Conservation (phyloP, 2,113 vertebrate species). For the Saimiri boliviensis region DNA sequence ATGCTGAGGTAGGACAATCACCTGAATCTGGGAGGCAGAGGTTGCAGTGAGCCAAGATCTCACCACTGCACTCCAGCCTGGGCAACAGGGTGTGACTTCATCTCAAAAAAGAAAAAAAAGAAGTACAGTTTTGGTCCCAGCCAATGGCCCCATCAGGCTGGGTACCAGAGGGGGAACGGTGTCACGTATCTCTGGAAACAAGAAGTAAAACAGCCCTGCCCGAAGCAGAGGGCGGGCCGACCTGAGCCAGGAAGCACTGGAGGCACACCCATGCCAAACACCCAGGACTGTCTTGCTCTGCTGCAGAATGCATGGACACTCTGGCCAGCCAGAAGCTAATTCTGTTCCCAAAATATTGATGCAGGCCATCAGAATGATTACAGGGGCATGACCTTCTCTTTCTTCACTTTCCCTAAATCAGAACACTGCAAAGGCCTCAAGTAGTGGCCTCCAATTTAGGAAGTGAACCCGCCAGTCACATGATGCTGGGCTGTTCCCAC, state of each 20-base stretch:
- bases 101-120: not conserved
- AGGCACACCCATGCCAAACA: not conserved
- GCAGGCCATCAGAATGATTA: not conserved
- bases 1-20: too few relatives aligned
- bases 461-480: conserved; percentile 14
- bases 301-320: not conserved
- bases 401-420: conserved; percentile 4
- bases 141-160: not conserved
- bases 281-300: not conserved
- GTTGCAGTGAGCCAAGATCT: too few relatives aligned
- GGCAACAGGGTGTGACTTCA: too few relatives aligned
- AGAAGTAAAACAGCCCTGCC: not conserved
- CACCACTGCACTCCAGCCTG: too few relatives aligned
- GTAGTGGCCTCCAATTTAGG: conserved; percentile 10
- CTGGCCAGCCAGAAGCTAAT: not conserved
- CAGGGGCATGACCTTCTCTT: conserved; percentile 7
- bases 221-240: not conserved
- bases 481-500: not conserved
- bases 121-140: not conserved
- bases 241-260: not conserved
- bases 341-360: conserved; percentile 6
- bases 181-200: not conserved
- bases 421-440: conserved; percentile 2
- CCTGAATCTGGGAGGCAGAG: too few relatives aligned
- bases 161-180: not conserved